Conservation (phyloP, 2,113 vertebrate genomes). For the Prochilodus magdalenae region DNA sequence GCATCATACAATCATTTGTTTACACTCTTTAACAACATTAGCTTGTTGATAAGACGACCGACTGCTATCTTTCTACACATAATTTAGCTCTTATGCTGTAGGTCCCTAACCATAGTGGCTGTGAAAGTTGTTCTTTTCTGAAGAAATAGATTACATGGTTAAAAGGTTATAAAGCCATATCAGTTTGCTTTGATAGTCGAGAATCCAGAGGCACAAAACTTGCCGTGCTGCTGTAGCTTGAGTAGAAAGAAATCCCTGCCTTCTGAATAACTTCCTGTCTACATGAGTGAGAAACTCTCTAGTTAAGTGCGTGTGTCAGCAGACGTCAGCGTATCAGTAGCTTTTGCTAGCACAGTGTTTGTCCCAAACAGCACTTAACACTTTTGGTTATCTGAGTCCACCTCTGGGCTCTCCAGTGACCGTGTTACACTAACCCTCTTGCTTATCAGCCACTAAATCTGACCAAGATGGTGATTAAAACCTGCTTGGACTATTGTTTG, state of each 20-base stretch:
- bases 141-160: neutral
- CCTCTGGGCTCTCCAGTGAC: neutral
- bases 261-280: neutral
- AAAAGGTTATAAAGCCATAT: no score
- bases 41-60: neutral
- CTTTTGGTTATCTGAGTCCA: neutral
- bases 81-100: neutral
- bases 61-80: neutral
- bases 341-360: neutral
- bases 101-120: neutral
- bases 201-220: no score
- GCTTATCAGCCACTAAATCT: neutral
- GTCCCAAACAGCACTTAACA: neutral
- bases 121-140: neutral
- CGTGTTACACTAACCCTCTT: neutral
- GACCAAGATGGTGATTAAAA: neutral
- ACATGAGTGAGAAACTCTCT: neutral
- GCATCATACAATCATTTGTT: neutral
- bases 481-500: conserved; percentile 2
- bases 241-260: neutral
- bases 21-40: neutral
- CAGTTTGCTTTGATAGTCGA: no score
- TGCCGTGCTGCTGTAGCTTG: neutral
- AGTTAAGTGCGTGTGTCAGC: neutral
- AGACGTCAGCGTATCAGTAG: neutral